A percentile compares a stretch with the other conserved stretches of the same genome.
Conservation (phyloP, 2,113 vertebrate species). For the Charadrius vociferus region DNA sequence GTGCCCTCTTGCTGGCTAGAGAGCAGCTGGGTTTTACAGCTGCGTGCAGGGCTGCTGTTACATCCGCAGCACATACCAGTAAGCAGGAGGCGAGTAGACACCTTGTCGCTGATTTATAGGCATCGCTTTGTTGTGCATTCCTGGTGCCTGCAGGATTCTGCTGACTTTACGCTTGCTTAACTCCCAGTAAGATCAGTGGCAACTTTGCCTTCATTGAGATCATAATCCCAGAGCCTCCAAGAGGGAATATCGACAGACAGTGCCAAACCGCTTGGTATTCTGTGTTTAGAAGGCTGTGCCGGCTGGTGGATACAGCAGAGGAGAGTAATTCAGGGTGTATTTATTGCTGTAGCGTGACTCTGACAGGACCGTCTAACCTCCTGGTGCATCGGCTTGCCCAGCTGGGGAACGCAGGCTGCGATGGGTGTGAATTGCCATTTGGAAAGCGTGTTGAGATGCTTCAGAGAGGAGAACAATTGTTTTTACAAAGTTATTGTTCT, state of each 20-base stretch:
- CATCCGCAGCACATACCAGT: not conserved
- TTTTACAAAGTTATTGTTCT: slow-evolving; percentile 18
- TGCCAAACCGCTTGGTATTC: slow-evolving; percentile 51
- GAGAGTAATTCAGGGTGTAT: slow-evolving; percentile 18
- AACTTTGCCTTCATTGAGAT: slow-evolving; percentile 45
- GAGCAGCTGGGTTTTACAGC: not conserved
- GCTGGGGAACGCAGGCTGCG: not conserved
- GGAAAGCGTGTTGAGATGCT: slow-evolving; percentile 3
- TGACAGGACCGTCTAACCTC: not conserved
- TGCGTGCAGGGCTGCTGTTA: not conserved
- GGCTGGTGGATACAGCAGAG: not conserved
- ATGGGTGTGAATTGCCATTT: slow-evolving; percentile 12
- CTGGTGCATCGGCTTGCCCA: not conserved
- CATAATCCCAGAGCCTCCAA: slow-evolving; percentile 27
- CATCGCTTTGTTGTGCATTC: not conserved
- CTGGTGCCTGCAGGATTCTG: slow-evolving; percentile 26
- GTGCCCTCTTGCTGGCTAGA: not conserved
- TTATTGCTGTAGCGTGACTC: slow-evolving; percentile 31
- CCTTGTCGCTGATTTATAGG: slow-evolving; percentile 37
- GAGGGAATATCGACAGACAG: not conserved
- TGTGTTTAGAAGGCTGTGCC: not conserved
- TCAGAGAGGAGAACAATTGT: not conserved
- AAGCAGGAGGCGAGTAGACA: not conserved
- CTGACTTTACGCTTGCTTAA: slow-evolving; percentile 42
- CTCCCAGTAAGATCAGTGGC: slow-evolving; percentile 42